A percentile compares a stretch with the other conserved stretches of the same genome.
Conservation (phyloP, 2,888 invertebrate genomes). For the Thecophora atra region DNA sequence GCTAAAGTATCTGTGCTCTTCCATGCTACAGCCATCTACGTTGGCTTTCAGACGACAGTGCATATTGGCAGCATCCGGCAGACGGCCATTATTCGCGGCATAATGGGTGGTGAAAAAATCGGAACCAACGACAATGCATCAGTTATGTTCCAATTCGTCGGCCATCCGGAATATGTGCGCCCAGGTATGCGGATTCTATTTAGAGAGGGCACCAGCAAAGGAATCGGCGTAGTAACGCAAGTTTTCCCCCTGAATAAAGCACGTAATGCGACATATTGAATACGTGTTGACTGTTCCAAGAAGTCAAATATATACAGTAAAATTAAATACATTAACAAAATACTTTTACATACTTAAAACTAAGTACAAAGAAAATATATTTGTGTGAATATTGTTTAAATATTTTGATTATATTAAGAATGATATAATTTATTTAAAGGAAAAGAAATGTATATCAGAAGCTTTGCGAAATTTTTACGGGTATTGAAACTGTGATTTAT, state of each 20-base stretch:
- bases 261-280: constrained; percentile 13
- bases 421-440: constrained; percentile 4
- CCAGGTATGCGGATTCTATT: constrained; percentile 81
- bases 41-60: constrained; percentile 90
- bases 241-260: constrained; percentile 71
- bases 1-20: constrained; percentile 90
- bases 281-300: constrained; percentile 12
- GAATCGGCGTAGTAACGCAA: constrained; percentile 84
- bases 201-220: constrained; percentile 85
- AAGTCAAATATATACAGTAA: constrained; percentile 44
- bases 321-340: constrained; percentile 26
- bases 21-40: constrained; percentile 83
- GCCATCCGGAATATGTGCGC: constrained; percentile 88
- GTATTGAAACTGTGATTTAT: constrained; percentile 28
- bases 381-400: constrained; percentile 7
- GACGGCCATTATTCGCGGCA: constrained; percentile 88
- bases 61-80: constrained; percentile 96
- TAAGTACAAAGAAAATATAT: constrained; percentile 24
- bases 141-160: constrained; percentile 87
- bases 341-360: constrained; percentile 11
- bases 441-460: constrained; percentile 11
- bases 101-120: constrained; percentile 69
- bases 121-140: constrained; percentile 86
- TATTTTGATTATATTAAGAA: constrained; percentile 8
- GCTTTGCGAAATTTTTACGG: constrained; percentile 24